phyloP scores from a whole-genome alignment of 2,888 invertebrate genomes.

The Aelia acuminata region DNA sequence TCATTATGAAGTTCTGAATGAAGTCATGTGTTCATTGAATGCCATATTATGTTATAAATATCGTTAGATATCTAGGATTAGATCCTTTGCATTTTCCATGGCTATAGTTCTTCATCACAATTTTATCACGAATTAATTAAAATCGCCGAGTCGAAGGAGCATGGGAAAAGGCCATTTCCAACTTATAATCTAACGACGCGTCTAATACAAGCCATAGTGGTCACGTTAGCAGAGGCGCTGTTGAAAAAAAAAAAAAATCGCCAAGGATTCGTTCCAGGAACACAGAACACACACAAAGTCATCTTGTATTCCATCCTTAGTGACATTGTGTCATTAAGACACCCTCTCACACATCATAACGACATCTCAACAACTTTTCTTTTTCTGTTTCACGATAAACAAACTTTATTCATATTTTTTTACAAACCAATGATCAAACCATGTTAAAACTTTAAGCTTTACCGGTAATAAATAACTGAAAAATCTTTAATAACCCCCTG shows the following conservation, averaged over 20 bases:
- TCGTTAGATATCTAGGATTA: no score
- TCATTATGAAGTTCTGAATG: no score
- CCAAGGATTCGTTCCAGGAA: not conserved
- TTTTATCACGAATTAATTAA: conserved; percentile 23
- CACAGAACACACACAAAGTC: not conserved
- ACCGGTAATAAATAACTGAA: no score
- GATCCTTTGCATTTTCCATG: conserved; percentile 30
- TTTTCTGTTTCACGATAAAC: no score
- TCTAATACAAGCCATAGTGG: conserved; percentile 5
- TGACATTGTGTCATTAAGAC: not conserved
- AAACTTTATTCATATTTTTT: no score
- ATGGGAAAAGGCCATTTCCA: conserved; percentile 1
- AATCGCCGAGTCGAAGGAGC: not conserved
- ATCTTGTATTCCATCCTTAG: not conserved
- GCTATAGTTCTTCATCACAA: not conserved
- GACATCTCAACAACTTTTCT: no score
- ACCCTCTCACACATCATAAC: not conserved
- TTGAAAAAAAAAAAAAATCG: not conserved
- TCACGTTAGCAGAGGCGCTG: not conserved
- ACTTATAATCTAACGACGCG: conserved; percentile 14
- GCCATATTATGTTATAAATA: no score
- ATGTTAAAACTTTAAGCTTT: no score
- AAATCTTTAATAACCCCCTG: no score
- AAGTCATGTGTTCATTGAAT: no score
- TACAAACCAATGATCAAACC: no score